These are phyloP conservation scores for Holcopasites calliopsidis DNA, from an alignment of 1,140 invertebrate species.

Conservation along the genomic window DNA sequence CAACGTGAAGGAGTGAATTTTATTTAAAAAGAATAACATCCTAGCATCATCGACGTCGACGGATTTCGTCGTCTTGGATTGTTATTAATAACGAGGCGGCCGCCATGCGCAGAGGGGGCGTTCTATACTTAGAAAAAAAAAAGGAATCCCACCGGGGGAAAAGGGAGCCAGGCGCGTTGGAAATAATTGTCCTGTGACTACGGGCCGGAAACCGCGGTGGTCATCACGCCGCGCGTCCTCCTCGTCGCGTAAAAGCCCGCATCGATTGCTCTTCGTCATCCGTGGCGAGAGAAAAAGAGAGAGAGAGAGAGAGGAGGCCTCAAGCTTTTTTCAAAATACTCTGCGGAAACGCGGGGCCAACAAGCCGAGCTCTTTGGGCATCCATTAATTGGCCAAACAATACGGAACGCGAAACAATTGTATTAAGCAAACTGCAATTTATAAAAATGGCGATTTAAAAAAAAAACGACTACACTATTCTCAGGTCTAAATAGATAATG, in stretches of 20 bases:
- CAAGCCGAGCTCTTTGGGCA: no score
- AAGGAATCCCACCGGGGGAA: slow-evolving; percentile 6
- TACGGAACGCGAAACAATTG: no score
- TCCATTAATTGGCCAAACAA: no score
- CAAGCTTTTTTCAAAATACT: no score
- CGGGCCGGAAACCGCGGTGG: slow-evolving; percentile 41
- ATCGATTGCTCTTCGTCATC: slow-evolving; percentile 42
- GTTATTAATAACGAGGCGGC: slow-evolving; percentile 28
- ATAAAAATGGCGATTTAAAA: no score
- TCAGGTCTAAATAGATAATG: no score
- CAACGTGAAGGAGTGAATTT: background rate
- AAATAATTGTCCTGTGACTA: slow-evolving; percentile 52
- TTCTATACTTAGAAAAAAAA: slow-evolving; percentile 40
- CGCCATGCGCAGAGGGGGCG: background rate
- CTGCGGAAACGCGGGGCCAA: no score
- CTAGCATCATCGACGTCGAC: background rate
- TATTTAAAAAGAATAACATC: background rate
- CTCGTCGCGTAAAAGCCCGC: slow-evolving; percentile 37
- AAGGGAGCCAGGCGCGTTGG: slow-evolving; percentile 35
- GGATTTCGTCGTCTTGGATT: slow-evolving; percentile 30
- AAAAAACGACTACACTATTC: no score
- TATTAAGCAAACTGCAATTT: no score
- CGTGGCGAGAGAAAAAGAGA: slow-evolving; percentile 12
- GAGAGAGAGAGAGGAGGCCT: no score
- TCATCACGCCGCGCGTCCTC: slow-evolving; percentile 31